These are phyloP conservation scores for Coptotermes formosanus DNA, from an alignment of 1,140 invertebrate species.

Conservation along the genomic window DNA sequence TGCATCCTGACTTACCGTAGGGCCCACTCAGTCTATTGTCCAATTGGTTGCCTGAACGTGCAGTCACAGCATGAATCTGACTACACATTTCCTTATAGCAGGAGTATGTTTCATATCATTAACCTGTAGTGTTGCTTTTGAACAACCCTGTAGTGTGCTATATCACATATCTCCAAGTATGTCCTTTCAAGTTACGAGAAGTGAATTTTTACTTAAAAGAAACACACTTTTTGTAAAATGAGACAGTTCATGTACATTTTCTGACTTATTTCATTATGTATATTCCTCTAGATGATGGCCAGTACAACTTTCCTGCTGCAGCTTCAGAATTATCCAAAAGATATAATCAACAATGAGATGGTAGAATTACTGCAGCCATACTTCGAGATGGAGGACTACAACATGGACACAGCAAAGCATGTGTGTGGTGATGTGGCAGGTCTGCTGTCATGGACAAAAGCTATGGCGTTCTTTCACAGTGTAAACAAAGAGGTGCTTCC, in stretches of 20 bases:
- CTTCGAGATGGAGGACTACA: constrained; percentile 93
- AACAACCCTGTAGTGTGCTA: no score
- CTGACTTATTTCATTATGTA: background rate
- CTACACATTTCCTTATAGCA: no score
- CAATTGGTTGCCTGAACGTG: no score
- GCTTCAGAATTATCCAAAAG: constrained; percentile 94
- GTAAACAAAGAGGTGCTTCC: constrained; percentile 97
- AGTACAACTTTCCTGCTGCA: constrained; percentile 91
- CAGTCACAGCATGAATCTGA: no score
- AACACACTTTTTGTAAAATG: background rate
- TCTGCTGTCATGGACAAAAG: constrained; percentile 94
- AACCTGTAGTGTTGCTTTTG: no score
- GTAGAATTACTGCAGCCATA: constrained; percentile 90
- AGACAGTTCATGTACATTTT: constrained; percentile 15
- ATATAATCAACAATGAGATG: constrained; percentile 96
- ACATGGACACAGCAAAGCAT: constrained; percentile 92
- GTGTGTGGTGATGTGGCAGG: constrained; percentile 97
- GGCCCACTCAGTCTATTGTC: no score
- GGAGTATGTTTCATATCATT: no score
- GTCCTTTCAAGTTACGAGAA: background rate
- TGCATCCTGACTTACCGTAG: no score
- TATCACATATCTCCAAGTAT: no score
- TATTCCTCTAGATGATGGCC: constrained; percentile 79
- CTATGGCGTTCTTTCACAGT: constrained; percentile 94
- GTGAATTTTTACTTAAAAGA: background rate